Percentiles rank a stretch among this genome's conserved stretches.
Conservation (phyloP, 2,888 invertebrate genomes). For the Coenonympha glycerion region DNA sequence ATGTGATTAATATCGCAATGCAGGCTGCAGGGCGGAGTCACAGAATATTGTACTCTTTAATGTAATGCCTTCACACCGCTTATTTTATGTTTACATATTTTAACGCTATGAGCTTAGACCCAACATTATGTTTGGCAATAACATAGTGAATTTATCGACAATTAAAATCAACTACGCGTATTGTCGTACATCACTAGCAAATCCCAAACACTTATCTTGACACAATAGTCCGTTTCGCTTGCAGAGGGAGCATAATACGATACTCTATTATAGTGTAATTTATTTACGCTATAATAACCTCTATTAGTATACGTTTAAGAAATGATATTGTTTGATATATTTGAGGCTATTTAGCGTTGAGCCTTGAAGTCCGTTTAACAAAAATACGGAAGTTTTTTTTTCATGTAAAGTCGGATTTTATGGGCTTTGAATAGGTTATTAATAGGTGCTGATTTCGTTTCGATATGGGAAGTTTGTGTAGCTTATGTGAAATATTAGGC, state of each 20-base stretch:
- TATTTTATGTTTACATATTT: background rate
- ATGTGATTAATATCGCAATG: too few species aligned
- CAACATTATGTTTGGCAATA: slow-evolving; percentile 5
- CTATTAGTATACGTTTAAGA: slow-evolving; percentile 28
- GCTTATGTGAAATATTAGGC: slow-evolving; percentile 2
- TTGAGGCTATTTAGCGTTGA: slow-evolving; percentile 5
- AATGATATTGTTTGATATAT: slow-evolving; percentile 13
- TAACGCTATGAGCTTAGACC: slow-evolving; percentile 7
- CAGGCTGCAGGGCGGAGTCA: too few species aligned
- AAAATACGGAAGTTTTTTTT: slow-evolving; percentile 27
- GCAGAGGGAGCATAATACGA: slow-evolving; percentile 36
- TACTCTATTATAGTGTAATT: slow-evolving; percentile 10
- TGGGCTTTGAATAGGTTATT: slow-evolving; percentile 14
- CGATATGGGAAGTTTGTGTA: slow-evolving; percentile 16
- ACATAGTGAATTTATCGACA: slow-evolving; percentile 20
- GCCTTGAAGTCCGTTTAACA: slow-evolving; percentile 19
- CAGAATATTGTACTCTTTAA: too few species aligned
- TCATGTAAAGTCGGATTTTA: slow-evolving; percentile 17
- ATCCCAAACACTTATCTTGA: slow-evolving; percentile 39
- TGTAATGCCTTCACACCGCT: too few species aligned
- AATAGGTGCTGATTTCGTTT: slow-evolving; percentile 10
- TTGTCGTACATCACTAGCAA: slow-evolving; percentile 39
- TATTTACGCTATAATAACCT: slow-evolving; percentile 4
- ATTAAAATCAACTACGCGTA: slow-evolving; percentile 11
- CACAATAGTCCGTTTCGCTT: slow-evolving; percentile 42